Evolutionary conservation across 2,888 invertebrate species (phyloP).

Genomic region (Stenichneumon culpator): DNA sequence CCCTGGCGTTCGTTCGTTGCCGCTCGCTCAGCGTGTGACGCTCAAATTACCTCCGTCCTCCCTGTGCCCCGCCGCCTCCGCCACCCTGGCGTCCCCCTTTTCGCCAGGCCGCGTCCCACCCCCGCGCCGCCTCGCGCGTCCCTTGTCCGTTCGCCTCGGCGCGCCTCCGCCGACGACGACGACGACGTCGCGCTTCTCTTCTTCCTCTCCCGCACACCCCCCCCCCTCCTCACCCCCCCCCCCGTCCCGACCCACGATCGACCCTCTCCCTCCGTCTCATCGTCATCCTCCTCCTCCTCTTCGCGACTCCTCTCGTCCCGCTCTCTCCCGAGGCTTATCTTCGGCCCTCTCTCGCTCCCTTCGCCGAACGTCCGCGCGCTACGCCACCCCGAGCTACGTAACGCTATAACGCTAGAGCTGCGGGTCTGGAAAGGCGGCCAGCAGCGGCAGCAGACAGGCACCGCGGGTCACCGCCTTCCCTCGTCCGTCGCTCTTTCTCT

Average conservation of each 20-base stretch:
- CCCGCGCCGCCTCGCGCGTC: conserved; percentile 53
- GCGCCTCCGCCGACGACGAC: conserved; percentile 69
- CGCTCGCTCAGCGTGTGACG: conserved; percentile 84
- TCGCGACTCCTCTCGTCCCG: conserved; percentile 1
- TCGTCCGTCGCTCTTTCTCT: conserved; percentile 69
- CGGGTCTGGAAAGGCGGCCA: conserved; percentile 81
- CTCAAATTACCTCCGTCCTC: conserved; percentile 84
- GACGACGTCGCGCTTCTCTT: conserved; percentile 56
- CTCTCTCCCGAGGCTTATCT: conserved; percentile 45
- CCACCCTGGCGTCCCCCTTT: conserved; percentile 67
- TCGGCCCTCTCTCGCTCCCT: conserved; percentile 45
- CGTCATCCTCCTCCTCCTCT: conserved; percentile 43
- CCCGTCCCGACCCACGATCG: conserved; percentile 26
- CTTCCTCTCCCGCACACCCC: conserved; percentile 56
- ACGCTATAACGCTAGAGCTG: conserved; percentile 71
- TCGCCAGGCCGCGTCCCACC: conserved; percentile 61
- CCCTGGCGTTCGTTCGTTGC: conserved; percentile 81
- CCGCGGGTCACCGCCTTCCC: conserved; percentile 84
- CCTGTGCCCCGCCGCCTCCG: conserved; percentile 54
- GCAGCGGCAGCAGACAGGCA: conserved; percentile 81
- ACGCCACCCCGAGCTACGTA: conserved; percentile 73
- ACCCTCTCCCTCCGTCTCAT: conserved; percentile 30
- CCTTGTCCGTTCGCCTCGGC: conserved; percentile 68
- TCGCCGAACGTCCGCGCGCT: conserved; percentile 65
- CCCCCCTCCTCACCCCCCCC: conserved; percentile 44